Evolutionary conservation across 2,797 vertebrate species (phyloP).

Genomic region (Hylomyscus alleni): DNA sequence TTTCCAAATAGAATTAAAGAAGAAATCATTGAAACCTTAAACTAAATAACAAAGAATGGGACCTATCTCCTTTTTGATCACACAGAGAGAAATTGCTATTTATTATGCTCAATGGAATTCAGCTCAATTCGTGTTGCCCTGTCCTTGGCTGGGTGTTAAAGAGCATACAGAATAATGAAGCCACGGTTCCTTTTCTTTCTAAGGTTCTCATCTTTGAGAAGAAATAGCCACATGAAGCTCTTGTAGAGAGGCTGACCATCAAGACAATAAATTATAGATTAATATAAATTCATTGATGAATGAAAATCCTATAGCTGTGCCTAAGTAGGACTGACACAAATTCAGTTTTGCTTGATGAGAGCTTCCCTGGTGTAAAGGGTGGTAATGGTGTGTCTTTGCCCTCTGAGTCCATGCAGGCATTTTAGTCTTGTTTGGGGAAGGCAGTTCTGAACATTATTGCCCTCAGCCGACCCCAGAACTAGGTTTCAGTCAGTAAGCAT

Average conservation of each 20-base stretch:
- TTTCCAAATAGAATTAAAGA: slow-evolving; percentile 24
- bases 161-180: not conserved
- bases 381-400: not conserved
- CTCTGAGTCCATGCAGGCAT: not conserved
- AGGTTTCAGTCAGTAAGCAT: not conserved
- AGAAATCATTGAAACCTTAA: not conserved
- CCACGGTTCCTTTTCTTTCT: not conserved
- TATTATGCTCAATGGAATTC: slow-evolving; percentile 2
- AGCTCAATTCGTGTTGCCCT: not conserved
- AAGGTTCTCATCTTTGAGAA: not conserved
- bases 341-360: not conserved
- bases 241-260: not conserved
- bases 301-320: slow-evolving; percentile 31
- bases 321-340: not conserved
- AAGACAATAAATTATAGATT: not conserved
- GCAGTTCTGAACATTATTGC: not conserved
- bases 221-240: not conserved
- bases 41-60: not conserved
- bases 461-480: not conserved
- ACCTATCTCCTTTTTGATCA: not conserved
- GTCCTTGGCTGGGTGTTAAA: not conserved
- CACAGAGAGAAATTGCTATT: slow-evolving; percentile 28
- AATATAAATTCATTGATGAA: not conserved
- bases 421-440: not conserved
- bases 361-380: not conserved